Percentiles rank a stretch among this genome's conserved stretches.
Conservation (phyloP, 2,113 vertebrate genomes). For the Xiphias gladius region DNA sequence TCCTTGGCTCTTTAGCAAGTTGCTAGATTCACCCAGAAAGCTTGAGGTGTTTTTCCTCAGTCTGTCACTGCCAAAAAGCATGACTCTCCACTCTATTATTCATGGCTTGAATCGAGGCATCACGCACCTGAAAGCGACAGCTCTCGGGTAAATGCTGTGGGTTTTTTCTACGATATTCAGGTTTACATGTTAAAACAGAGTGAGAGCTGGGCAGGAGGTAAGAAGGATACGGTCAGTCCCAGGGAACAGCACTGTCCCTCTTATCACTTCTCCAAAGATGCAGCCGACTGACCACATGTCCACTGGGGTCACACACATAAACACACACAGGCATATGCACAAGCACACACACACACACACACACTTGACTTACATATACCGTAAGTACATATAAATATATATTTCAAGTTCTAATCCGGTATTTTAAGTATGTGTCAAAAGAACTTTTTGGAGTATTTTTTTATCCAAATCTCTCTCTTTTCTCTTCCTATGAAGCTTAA, state of each 20-base stretch:
- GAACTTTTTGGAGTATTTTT: neutral
- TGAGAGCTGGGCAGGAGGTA: conserved; percentile 26
- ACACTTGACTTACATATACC: neutral
- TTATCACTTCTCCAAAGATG: conserved; percentile 99
- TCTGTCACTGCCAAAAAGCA: conserved; percentile 7
- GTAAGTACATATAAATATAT: neutral
- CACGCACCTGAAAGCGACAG: neutral
- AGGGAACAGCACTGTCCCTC: conserved; percentile 96
- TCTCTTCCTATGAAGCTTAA: neutral
- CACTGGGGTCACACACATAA: conserved; percentile 90
- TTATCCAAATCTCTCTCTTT: neutral
- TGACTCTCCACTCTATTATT: conserved; percentile 6
- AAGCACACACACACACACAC: conserved; percentile 25
- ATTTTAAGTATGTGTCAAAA: neutral
- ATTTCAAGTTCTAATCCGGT: neutral
- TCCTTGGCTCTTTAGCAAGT: conserved; percentile 49
- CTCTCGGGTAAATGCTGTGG: neutral
- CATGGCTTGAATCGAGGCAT: neutral
- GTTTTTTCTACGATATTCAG: neutral
- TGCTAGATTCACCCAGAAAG: conserved; percentile 20
- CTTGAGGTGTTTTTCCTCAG: conserved; percentile 26
- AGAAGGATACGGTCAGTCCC: conserved; percentile 99
- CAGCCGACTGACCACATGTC: conserved; percentile 99
- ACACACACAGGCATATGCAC: conserved; percentile 17
- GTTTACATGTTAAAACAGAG: conserved; percentile 1